Base-by-base conservation (phyloP, 2,797 vertebrate species). In the Onychomys leucogaster region DNA sequence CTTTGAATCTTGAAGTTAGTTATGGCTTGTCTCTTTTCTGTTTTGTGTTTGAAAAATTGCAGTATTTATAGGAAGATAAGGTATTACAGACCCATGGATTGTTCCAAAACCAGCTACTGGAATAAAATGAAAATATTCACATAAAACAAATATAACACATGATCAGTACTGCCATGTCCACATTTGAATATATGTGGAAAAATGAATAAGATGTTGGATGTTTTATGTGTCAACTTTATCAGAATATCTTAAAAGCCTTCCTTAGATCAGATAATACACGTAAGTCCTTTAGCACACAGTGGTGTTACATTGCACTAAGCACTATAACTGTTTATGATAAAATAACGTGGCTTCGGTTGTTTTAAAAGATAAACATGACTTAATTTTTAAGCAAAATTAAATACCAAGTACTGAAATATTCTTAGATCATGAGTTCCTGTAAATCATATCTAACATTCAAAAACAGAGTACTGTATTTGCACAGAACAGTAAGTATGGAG, bases 1-100 rank as follows among this genome's bases (percentile, higher is more conserved):
- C 97, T 97, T 98, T 86, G n/a, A 97, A 98, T 97, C 98, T 82
- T 29, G 19, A 88, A 98, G 92, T 96, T 98, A 97, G 71, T 97
- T 75, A 32, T 90, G 92, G 97, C 94, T 97, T 95, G 67, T 95
- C 97, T 87, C 34, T 4, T 84, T 90, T 90, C 89, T 97, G 41
- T 82, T 98, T 96, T 85, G 78, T 52, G 43, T 78, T 0, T 1
- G 90, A 85, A 92, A 91, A 97, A 73, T 81, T 52, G 59, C 78
- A 90, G 14, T 76, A 32, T 83, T 16, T 27, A 94, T 19, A 76
- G 12, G 69, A 7, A 94, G 59, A 2, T 43, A 97, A 90, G 14
- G 86, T 0, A 16, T 94, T 9, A 80, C 2, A 57, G 57, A 90
- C 67, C 37, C 81, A 34, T 61, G 46, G 34, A 43, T 12, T 59